Conservation (phyloP, 1,140 invertebrate genomes). For the Drosophila pectinifera region DNA sequence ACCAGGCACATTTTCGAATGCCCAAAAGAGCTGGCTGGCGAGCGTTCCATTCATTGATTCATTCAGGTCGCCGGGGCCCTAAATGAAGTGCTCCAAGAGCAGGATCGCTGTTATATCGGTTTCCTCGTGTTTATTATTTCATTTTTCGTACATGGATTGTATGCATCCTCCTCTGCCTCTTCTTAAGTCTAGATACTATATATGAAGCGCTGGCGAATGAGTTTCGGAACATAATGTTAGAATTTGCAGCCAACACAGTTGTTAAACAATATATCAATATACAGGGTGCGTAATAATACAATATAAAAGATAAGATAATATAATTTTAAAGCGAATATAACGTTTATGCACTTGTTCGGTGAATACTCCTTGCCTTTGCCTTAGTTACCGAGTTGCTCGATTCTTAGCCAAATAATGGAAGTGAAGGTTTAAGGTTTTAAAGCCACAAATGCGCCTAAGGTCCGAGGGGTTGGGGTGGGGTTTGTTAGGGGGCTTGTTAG, state of each 20-base stretch:
- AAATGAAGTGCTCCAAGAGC: slow-evolving; percentile 74
- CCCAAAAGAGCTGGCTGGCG: slow-evolving; percentile 38
- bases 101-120: slow-evolving; percentile 48
- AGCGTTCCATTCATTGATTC: slow-evolving; percentile 76
- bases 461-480: slow-evolving; percentile 20
- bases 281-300: slow-evolving; percentile 70
- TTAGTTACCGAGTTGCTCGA: slow-evolving; percentile 32
- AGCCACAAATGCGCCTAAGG: slow-evolving; percentile 71
- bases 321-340: slow-evolving; percentile 73
- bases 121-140: slow-evolving; percentile 67
- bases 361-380: slow-evolving; percentile 57
- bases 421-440: slow-evolving; percentile 50
- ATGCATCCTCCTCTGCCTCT: slow-evolving; percentile 52
- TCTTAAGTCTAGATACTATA: slow-evolving; percentile 75
- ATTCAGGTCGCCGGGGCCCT: slow-evolving; percentile 64
- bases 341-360: slow-evolving; percentile 49
- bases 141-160: slow-evolving; percentile 63
- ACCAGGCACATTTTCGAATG: slow-evolving; percentile 64
- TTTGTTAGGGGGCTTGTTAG: slow-evolving; percentile 10
- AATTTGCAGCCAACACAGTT: slow-evolving; percentile 64
- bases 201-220: slow-evolving; percentile 69
- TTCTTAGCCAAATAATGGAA: slow-evolving; percentile 52
- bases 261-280: slow-evolving; percentile 71
- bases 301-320: slow-evolving; percentile 68
- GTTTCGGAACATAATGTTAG: slow-evolving; percentile 64